phyloP scores from a whole-genome alignment of 2,113 vertebrate species.

The Arizona elegans region DNA sequence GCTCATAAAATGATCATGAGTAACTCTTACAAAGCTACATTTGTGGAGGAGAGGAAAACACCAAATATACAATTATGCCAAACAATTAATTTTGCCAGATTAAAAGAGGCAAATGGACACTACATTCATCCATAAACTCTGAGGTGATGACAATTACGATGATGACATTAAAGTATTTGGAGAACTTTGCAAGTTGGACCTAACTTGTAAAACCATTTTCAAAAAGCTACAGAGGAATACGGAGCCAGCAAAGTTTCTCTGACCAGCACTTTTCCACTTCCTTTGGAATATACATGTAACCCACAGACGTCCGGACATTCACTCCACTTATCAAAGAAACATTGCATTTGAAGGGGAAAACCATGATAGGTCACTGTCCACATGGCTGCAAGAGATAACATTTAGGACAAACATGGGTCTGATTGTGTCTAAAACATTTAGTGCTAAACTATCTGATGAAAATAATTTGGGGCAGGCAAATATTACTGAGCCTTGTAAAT shows the following conservation, averaged over 20 bases:
- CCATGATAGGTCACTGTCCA: not conserved
- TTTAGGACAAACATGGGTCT: not conserved
- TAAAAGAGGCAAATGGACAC: not conserved
- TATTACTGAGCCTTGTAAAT: not conserved
- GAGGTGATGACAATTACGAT: not conserved
- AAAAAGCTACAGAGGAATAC: slow-evolving; percentile 8
- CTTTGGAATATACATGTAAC: slow-evolving; percentile 21
- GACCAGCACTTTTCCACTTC: not conserved
- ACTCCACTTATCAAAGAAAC: not conserved
- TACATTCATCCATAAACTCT: not conserved
- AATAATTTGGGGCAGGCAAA: not conserved
- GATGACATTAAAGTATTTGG: not conserved
- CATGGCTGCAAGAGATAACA: not conserved
- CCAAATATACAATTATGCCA: not conserved
- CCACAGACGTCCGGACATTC: slow-evolving; percentile 6
- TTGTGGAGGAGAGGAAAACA: not conserved
- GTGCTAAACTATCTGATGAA: not conserved
- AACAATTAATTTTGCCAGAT: not conserved
- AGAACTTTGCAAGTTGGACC: not conserved
- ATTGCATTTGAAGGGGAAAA: not conserved
- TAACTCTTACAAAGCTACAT: not conserved
- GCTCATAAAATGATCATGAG: not conserved
- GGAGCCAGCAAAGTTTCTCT: slow-evolving; percentile 4
- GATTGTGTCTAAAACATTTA: not conserved
- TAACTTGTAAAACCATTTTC: not conserved